phyloP scores from a whole-genome alignment of 2,888 invertebrate species.

The Drosophila melanosoma region DNA sequence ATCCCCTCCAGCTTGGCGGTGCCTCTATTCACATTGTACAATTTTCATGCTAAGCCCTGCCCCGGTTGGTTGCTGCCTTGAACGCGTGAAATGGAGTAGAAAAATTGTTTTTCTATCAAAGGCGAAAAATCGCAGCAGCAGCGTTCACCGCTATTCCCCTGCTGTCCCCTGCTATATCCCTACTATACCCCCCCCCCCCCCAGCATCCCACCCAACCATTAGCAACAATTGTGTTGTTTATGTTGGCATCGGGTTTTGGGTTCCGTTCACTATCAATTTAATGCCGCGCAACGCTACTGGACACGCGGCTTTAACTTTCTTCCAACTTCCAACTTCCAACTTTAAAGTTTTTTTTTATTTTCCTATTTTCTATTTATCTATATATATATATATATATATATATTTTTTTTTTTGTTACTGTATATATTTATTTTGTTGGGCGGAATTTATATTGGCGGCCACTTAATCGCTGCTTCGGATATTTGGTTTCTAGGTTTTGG shows the following conservation, averaged over 20 bases:
- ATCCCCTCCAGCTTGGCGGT: neutral
- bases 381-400: conserved; percentile 9
- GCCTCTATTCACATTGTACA: neutral
- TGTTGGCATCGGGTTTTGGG: conserved; percentile 39
- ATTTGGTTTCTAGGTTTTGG: conserved; percentile 14
- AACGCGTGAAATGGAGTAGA: conserved; percentile 81
- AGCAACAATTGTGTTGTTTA: conserved; percentile 53
- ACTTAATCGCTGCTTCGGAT: conserved; percentile 50
- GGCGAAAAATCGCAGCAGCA: conserved; percentile 68
- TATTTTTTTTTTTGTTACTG: conserved; percentile 8
- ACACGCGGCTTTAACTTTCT: conserved; percentile 72
- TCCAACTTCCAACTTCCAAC: conserved; percentile 19
- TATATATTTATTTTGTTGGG: conserved; percentile 15
- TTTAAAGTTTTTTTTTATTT: conserved; percentile 16
- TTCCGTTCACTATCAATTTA: conserved; percentile 65
- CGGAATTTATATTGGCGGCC: conserved; percentile 33
- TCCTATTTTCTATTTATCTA: conserved; percentile 6
- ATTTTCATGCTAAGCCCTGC: conserved; percentile 35
- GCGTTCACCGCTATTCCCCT: conserved; percentile 13
- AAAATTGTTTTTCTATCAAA: conserved; percentile 81
- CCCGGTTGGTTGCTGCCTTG: conserved; percentile 62
- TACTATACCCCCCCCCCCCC: neutral
- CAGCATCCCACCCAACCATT: conserved; percentile 21
- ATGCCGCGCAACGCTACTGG: conserved; percentile 64
- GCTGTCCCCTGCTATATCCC: neutral